Conservation (phyloP, 2,888 invertebrate species). For the Osmoderma eremita region DNA sequence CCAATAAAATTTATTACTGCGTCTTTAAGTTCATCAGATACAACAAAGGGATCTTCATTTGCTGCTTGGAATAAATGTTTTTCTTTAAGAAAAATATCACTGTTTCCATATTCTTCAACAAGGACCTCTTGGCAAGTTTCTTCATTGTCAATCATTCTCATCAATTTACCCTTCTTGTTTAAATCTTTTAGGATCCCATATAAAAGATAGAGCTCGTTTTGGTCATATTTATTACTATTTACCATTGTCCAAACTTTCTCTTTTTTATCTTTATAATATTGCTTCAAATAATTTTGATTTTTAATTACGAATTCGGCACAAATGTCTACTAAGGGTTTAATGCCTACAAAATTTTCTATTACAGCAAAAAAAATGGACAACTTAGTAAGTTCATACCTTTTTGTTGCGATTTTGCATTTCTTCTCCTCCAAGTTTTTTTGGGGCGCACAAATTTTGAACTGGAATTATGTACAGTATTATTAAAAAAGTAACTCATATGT, state of each 20-base stretch:
- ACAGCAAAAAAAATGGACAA: too few species aligned
- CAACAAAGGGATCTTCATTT: conserved; percentile 53
- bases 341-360: conserved; percentile 38
- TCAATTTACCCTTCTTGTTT: conserved; percentile 58
- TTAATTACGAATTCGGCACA: conserved; percentile 56
- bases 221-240: conserved; percentile 51
- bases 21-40: conserved; percentile 42
- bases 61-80: conserved; percentile 50
- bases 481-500: conserved; percentile 20
- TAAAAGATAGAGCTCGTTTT: conserved; percentile 50
- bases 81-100: conserved; percentile 56
- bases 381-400: conserved; percentile 23
- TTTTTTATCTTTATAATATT: conserved; percentile 54
- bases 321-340: conserved; percentile 55
- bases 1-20: conserved; percentile 45
- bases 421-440: conserved; percentile 35
- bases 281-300: conserved; percentile 53
- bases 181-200: conserved; percentile 57
- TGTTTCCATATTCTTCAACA: conserved; percentile 56
- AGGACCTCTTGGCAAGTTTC: conserved; percentile 56
- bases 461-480: conserved; percentile 19
- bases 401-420: conserved; percentile 32
- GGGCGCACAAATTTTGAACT: conserved; percentile 37
- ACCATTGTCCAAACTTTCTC: conserved; percentile 57
- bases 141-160: conserved; percentile 58